Evolutionary conservation across 2,888 invertebrate genomes (phyloP).

Genomic region (Prosopocoilus inquinatus): DNA sequence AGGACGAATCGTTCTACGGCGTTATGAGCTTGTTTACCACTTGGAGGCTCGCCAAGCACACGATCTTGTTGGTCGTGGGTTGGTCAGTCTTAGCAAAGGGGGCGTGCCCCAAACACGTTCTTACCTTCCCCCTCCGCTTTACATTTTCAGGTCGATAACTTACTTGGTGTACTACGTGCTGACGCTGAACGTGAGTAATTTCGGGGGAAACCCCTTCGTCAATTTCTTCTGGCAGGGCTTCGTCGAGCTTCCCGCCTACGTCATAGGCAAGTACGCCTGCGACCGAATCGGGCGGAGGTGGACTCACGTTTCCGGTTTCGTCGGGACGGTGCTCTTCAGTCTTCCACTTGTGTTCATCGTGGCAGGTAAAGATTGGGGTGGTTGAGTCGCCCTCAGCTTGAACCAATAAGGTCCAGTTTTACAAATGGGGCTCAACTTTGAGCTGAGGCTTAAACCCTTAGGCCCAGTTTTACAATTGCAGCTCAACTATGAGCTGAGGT

Average conservation of each 20-base stretch:
- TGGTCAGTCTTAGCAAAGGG: slow-evolving; percentile 50
- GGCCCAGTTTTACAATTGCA: no score
- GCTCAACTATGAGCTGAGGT: no score
- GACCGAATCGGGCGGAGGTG: slow-evolving; percentile 56
- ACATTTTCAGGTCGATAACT: slow-evolving; percentile 51
- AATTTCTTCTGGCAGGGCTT: slow-evolving; percentile 63
- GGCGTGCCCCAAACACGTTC: background rate
- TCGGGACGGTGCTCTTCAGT: slow-evolving; percentile 46
- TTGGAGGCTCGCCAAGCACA: slow-evolving; percentile 56
- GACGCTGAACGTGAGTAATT: slow-evolving; percentile 55
- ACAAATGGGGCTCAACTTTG: no score
- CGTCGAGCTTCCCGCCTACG: slow-evolving; percentile 63
- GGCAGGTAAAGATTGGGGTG: slow-evolving; percentile 37
- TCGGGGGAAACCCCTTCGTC: slow-evolving; percentile 64
- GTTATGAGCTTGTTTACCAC: slow-evolving; percentile 58
- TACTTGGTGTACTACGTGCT: slow-evolving; percentile 55
- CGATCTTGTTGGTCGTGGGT: slow-evolving; percentile 54
- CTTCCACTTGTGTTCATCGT: slow-evolving; percentile 47
- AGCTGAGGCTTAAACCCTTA: no score
- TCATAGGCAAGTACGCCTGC: slow-evolving; percentile 56
- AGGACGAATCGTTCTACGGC: slow-evolving; percentile 52
- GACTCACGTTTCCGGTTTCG: slow-evolving; percentile 51
- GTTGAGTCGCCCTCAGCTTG: no score
- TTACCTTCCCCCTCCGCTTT: background rate
- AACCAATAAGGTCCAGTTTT: no score